Evolutionary conservation across 2,888 invertebrate species (phyloP), one percentile per base, ranked within the genome.

Genomic region (Clepsis dumicolana): DNA sequence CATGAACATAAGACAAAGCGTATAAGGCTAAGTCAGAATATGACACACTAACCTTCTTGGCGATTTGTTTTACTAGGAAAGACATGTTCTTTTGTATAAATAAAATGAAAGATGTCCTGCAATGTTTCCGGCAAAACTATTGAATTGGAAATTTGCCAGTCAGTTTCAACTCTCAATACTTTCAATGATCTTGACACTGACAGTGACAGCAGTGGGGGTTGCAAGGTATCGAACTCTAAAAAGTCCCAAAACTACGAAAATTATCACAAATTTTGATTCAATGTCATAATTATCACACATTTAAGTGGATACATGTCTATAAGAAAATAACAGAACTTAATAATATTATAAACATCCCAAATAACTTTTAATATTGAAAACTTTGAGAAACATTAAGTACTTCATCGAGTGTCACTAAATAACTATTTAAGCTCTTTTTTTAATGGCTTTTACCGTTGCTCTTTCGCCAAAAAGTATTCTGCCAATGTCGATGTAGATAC

Each of bases 51-150:
- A 91, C 91, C 80, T 80, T 83, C 12, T 88, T 88, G 61, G 83
- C 73, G 10, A 90, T 65, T 66, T 87, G 87, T 74, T 80, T 88
- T 16, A 83, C 73, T 29, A 90, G 70, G 71, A 87, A 87, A 29
- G 90, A 89, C 91, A 91, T 91, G 61, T 44, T 72, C 44, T 38
- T 25, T 44, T 52, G 10, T 32, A 0, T 64, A 21, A 53, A 35
- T 27, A 50, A 16, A 62, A 32, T 44, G 29, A 29, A 52, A n/a
- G 53, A 24, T 64, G 53, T 63, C 10, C 10, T 18, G 1, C n/a
- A 24, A 41, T 38, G 32, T 57, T 25, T 68, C 57, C 57, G 63
- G 57, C 67, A 21, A 41, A 41, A 27, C 24, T 48, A 29, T n/a
- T n/a, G n/a, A 44, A 27, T 63, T 52, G 63, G 57, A 68, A 59